Evolutionary conservation across 2,888 invertebrate genomes (phyloP), one percentile per base, ranked within the genome.

Genomic region (Taphrorychus bicolor): DNA sequence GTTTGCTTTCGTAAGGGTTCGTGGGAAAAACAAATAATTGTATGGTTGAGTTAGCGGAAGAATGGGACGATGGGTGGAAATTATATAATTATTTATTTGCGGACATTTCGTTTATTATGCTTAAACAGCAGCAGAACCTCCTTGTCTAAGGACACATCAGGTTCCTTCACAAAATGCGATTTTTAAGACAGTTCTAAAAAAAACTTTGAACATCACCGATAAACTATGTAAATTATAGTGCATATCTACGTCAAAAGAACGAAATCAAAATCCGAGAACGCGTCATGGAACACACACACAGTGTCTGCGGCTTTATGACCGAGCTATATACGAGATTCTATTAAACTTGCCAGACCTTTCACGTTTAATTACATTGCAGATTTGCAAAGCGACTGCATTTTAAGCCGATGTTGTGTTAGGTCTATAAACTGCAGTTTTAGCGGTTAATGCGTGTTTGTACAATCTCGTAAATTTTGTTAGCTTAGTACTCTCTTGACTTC

Each of bases 301-400:
- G 41, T 22, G 40, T 23, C 45, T 49, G 41, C 51, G 45, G 57
- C 17, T 45, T 45, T 45, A n/a, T n/a, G n/a, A n/a, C n/a, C n/a
- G n/a, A n/a, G n/a, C n/a, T n/a, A n/a, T n/a, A n/a, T n/a, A 45
- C 45, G 45, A 63, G 65, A 68, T 64, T 64, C 65, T 62, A 61
- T 68, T 70, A 64, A 66, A 71, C 59, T 66, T 66, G 66, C 59
- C 69, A 69, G 71, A 71, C 71, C 42, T 68, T 68, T 71, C 66
- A 57, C 62, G 66, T 69, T 71, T 71, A 69, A 71, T 71, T 71
- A 69, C 66, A 57, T 63, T 66, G 62, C 60, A 69, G 66, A 71
- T 69, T 67, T 61, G 63, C 59, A 56, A 62, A 61, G 57, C 63
- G 57, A 63, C 59, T 53, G 65, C 65, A 53, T n/a, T 32, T 52